Evolutionary conservation across 2,797 vertebrate species (phyloP).

Genomic region (Chrysolophus pictus): DNA sequence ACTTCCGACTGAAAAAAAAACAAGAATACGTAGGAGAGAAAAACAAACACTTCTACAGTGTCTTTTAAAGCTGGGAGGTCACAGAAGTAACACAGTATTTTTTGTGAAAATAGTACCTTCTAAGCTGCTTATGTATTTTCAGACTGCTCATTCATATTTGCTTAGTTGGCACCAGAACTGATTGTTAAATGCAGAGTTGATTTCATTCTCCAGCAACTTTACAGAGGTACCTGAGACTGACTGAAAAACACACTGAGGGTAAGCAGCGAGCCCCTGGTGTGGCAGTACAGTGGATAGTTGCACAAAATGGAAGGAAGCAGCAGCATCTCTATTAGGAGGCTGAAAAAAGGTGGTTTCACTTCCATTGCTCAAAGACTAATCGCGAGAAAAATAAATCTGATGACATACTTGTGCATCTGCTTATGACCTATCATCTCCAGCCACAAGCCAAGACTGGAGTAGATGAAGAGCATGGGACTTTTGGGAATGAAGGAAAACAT

Average conservation of each 20-base stretch:
- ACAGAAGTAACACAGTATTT: neutral
- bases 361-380: neutral
- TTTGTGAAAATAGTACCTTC: slow-evolving; percentile 1
- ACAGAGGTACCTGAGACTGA: neutral
- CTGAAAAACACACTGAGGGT: neutral
- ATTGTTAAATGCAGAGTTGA: neutral
- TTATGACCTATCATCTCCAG: rapidly evolving
- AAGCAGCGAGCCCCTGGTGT: neutral
- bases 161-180: neutral
- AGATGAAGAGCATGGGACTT: neutral
- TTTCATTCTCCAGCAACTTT: neutral
- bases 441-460: neutral
- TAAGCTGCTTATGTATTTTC: neutral
- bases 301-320: neutral
- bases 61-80: neutral
- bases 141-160: neutral
- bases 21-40: neutral
- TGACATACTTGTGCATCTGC: neutral
- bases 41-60: neutral
- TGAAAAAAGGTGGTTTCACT: neutral
- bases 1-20: neutral
- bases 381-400: neutral
- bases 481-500: neutral
- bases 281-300: neutral
- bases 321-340: neutral